These are phyloP conservation scores for Drosophila kohkoa DNA, from an alignment of 1,140 invertebrate genomes.

Conservation along the genomic window DNA sequence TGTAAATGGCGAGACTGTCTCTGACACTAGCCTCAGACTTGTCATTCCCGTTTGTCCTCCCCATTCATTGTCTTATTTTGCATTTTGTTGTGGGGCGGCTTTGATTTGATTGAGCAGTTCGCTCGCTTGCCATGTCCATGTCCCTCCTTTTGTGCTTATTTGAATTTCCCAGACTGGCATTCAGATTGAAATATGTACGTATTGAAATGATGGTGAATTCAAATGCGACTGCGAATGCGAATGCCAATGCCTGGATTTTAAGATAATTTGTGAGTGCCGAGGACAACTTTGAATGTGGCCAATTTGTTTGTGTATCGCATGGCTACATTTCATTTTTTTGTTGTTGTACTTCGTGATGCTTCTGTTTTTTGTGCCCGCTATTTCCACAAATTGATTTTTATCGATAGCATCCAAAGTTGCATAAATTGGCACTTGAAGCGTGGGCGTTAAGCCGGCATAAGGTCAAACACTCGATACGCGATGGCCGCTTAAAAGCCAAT, in stretches of 20 bases:
- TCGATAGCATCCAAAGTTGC: slow-evolving; percentile 57
- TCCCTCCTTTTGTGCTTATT: slow-evolving; percentile 55
- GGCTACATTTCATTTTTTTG: slow-evolving; percentile 20
- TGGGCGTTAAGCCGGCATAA: slow-evolving; percentile 29
- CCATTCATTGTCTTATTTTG: slow-evolving; percentile 70
- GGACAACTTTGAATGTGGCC: slow-evolving; percentile 33
- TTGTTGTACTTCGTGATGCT: no score
- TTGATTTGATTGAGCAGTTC: slow-evolving; percentile 81
- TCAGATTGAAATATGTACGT: slow-evolving; percentile 53
- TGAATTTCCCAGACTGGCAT: slow-evolving; percentile 51
- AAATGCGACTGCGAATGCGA: not conserved
- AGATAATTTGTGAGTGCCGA: slow-evolving; percentile 48
- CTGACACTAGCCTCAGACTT: slow-evolving; percentile 34
- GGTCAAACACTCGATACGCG: slow-evolving; percentile 38
- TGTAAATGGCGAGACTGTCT: slow-evolving; percentile 20
- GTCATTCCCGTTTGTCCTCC: slow-evolving; percentile 10
- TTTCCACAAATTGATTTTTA: slow-evolving; percentile 71
- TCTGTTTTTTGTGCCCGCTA: slow-evolving; percentile 19
- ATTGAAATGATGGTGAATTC: slow-evolving; percentile 22
- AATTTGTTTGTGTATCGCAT: slow-evolving; percentile 56
- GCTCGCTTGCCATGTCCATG: slow-evolving; percentile 36
- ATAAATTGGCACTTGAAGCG: slow-evolving; percentile 63
- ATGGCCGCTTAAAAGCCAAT: slow-evolving; percentile 49
- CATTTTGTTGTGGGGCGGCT: slow-evolving; percentile 51
- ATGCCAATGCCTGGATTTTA: slow-evolving; percentile 48